phyloP scores from a whole-genome alignment of 1,140 invertebrate genomes.

The Homarus americanus region DNA sequence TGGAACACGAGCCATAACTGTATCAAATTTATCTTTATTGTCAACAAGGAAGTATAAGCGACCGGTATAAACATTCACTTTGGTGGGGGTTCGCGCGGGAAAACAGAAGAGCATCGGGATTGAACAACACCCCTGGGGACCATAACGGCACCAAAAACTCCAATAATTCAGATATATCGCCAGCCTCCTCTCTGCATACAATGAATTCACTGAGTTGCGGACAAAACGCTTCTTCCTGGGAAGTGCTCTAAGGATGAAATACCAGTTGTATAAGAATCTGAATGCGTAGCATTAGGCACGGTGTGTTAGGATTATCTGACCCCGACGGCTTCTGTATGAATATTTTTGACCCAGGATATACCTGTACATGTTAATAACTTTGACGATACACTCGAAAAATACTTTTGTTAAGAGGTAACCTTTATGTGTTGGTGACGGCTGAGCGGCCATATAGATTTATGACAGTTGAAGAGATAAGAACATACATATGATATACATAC shows the following conservation, averaged over 20 bases:
- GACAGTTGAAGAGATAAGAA: too few relatives aligned
- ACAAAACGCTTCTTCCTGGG: not conserved
- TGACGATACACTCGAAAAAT: too few relatives aligned
- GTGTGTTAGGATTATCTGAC: too few relatives aligned
- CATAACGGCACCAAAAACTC: constrained; percentile 53
- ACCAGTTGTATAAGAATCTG: not conserved
- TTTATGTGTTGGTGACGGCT: too few relatives aligned
- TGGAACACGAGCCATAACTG: not conserved
- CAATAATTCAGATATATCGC: constrained; percentile 63
- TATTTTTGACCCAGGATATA: too few relatives aligned
- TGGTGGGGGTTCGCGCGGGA: constrained; percentile 18
- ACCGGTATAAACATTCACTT: constrained; percentile 45
- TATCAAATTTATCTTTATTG: constrained; percentile 15
- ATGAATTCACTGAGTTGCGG: constrained; percentile 35
- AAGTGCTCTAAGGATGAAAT: not conserved
- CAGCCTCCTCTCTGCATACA: constrained; percentile 41
- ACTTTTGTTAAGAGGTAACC: too few relatives aligned
- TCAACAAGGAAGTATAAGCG: not conserved
- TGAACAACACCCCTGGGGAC: constrained; percentile 40
- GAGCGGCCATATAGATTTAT: too few relatives aligned
- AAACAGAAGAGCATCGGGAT: constrained; percentile 29
- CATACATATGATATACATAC: too few relatives aligned
- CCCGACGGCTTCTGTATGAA: too few relatives aligned
- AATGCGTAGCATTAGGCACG: not conserved
- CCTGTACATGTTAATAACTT: too few relatives aligned